A percentile compares a stretch with the other conserved stretches of the same genome.
Conservation (phyloP, 2,113 vertebrate genomes). For the Peromyscus maniculatus region DNA sequence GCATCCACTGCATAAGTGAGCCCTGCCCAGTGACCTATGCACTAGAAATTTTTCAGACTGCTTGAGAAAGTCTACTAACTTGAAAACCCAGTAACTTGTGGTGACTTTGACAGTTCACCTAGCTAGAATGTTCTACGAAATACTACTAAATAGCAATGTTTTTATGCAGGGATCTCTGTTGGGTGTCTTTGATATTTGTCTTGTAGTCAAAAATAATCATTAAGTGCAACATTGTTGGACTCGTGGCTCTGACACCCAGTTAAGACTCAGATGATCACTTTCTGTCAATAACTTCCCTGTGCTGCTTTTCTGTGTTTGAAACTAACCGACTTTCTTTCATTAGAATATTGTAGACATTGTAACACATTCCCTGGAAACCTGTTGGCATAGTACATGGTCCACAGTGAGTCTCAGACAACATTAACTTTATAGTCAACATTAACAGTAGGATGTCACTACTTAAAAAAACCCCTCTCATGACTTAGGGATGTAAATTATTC, state of each 20-base stretch:
- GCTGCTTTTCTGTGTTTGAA: constrained; percentile 34
- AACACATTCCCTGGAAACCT: not conserved
- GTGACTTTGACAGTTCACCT: not conserved
- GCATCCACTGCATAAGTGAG: not conserved
- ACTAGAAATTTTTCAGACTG: not conserved
- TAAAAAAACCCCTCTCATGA: constrained; percentile 20
- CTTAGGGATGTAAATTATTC: not conserved
- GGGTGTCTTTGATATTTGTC: not conserved
- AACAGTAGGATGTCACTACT: not conserved
- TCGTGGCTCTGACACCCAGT: not conserved
- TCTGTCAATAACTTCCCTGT: not conserved
- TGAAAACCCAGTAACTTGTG: not conserved
- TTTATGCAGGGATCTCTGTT: not conserved
- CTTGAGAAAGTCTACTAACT: not conserved
- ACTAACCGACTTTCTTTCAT: constrained; percentile 12
- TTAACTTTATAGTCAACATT: not conserved
- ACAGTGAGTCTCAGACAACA: constrained; percentile 10
- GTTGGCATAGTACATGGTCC: not conserved
- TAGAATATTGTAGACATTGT: not conserved
- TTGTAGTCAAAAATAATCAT: not conserved
- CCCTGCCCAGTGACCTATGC: not conserved
- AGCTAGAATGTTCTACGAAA: not conserved
- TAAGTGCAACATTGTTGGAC: not conserved
- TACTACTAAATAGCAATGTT: not conserved
- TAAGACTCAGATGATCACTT: not conserved